Conservation (phyloP, 2,797 vertebrate genomes). For the Muscicapa comitata region DNA sequence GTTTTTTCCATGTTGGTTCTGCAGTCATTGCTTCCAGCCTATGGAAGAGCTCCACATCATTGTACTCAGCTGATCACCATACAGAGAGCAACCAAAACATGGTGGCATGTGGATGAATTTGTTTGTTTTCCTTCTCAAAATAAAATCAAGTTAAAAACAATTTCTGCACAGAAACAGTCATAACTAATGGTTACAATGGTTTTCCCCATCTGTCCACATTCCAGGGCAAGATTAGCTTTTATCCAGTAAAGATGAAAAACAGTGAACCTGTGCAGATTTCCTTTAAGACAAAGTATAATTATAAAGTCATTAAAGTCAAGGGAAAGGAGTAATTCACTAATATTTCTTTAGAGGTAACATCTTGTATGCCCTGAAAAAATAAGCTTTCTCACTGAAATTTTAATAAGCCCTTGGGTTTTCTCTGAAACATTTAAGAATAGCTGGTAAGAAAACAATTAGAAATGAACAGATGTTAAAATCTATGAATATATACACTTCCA, state of each 20-base stretch:
- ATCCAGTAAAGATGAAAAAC: background rate
- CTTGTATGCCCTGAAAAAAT: background rate
- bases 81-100: background rate
- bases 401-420: slow-evolving; percentile 30
- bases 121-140: background rate
- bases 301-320: slow-evolving; percentile 35
- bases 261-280: background rate
- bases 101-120: background rate
- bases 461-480: slow-evolving; percentile 66
- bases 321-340: slow-evolving; percentile 15
- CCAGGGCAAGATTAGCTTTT: slow-evolving; percentile 6
- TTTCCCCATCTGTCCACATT: slow-evolving; percentile 19
- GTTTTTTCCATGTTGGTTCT: background rate
- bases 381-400: slow-evolving; percentile 30
- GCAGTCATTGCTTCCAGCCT: background rate
- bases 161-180: background rate
- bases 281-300: slow-evolving; percentile 42
- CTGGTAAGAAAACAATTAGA: slow-evolving; percentile 55
- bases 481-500: slow-evolving; percentile 41
- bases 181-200: background rate
- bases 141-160: background rate
- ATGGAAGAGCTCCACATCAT: background rate
- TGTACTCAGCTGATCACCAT: background rate
- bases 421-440: slow-evolving; percentile 50
- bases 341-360: slow-evolving; percentile 18